phyloP scores from a whole-genome alignment of 2,888 invertebrate species.

The Dryococelus australis region DNA sequence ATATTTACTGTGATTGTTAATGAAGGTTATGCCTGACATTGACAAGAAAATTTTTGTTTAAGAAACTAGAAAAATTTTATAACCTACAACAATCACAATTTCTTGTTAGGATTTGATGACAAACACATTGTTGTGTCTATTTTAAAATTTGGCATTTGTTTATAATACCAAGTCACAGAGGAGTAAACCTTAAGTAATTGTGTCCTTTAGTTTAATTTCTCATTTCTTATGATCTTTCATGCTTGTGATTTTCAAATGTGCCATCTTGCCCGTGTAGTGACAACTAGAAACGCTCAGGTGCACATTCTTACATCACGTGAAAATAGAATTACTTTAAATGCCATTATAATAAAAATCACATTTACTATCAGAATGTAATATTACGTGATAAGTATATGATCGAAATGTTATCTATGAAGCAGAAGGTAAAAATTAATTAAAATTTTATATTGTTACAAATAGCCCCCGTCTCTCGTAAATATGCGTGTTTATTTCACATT shows the following conservation, averaged over 20 bases:
- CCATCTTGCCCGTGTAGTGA: background rate
- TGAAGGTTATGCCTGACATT: background rate
- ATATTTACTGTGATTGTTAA: background rate
- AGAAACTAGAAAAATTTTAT: background rate
- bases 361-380: background rate
- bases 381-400: background rate
- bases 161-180: background rate
- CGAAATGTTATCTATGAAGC: background rate
- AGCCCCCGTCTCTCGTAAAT: background rate
- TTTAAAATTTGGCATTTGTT: background rate
- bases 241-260: background rate
- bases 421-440: background rate
- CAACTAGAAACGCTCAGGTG: background rate
- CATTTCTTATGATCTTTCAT: background rate
- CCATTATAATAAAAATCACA: background rate
- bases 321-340: background rate
- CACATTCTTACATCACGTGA: background rate
- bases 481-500: too few relatives aligned
- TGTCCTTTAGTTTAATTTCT: background rate
- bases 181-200: too few relatives aligned
- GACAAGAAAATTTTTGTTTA: background rate
- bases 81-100: background rate
- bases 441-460: background rate
- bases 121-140: background rate
- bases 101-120: background rate